These are phyloP conservation scores for Turdus rufiventris DNA, from an alignment of 2,113 vertebrate genomes.

Conservation along the genomic window DNA sequence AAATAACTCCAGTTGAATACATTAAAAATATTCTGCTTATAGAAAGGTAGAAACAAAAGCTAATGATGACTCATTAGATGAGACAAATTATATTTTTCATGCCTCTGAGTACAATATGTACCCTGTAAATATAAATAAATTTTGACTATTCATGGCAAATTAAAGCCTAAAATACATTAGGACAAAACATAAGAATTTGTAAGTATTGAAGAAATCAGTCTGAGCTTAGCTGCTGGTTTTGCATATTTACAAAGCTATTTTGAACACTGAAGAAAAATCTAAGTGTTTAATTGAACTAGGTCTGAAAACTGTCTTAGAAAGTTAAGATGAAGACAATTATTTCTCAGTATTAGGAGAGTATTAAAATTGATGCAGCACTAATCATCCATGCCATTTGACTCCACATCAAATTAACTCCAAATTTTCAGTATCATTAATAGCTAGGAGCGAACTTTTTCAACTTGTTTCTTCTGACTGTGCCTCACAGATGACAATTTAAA, in stretches of 20 bases:
- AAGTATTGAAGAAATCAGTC: not conserved
- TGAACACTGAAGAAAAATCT: not conserved
- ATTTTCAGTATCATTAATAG: not conserved
- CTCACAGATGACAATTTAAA: not conserved
- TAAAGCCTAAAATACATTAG: not conserved
- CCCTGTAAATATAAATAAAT: constrained; percentile 6
- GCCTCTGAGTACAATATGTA: not conserved
- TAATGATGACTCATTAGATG: constrained; percentile 1
- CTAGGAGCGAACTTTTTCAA: not conserved
- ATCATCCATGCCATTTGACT: not conserved
- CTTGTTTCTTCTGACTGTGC: not conserved
- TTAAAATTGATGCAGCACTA: not conserved
- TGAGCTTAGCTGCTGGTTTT: not conserved
- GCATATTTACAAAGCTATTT: not conserved
- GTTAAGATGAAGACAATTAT: not conserved
- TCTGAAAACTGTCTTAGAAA: not conserved
- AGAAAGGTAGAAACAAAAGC: constrained; percentile 15
- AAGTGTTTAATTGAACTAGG: not conserved
- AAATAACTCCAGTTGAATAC: not conserved
- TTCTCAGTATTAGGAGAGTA: not conserved
- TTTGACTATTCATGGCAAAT: not conserved
- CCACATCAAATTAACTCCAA: not conserved
- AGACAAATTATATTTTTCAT: constrained; percentile 9
- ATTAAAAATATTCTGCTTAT: not conserved
- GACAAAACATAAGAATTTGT: not conserved